Evolutionary conservation across 2,797 vertebrate genomes (phyloP), one percentile per base, ranked within the genome.

Genomic region (Pteropus rufus): DNA sequence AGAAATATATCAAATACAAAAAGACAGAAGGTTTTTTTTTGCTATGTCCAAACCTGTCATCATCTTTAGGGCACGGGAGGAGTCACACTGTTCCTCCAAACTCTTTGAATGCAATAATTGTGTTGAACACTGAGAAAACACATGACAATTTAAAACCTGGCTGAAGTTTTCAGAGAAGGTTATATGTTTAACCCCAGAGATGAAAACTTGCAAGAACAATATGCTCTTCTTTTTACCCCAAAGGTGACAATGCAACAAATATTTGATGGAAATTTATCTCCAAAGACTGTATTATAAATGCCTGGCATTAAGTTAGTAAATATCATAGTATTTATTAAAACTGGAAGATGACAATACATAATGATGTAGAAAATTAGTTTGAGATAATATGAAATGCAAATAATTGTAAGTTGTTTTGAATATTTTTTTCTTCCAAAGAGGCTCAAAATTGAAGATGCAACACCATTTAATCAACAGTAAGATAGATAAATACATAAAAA

Each of bases 81-180:
- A 95, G 88, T 95, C 97, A 96, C 70, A 81, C 76, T 95, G 96
- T 77, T 92, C 58, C 70, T 95, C 62, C 76, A 82, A 96, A 84
- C 19, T 1, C 44, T 97, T 91, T 92, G 91, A 98, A 87, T 97
- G 77, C 90, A 97, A 34, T 97, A 96, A 98, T 93, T 97, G 93
- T 96, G 77, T 90, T 95, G 96, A 97, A 97, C 81, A 94, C 80
- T 89, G 86, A 69, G 24, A 97, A 96, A 84, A 7, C 82, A 94
- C 85, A 88, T 15, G 77, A 96, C 90, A 93, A 94, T 92, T 98
- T 97, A 98, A 98, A 83, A 96, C 97, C 96, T 95, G 94, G 24
- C 49, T 97, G 97, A 89, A 69, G 52, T 80, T 92, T 96, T 96
- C 97, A 94, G 97, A 98, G 94, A 91, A 60, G 7, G 24, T 36